Percentiles rank a stretch among this genome's conserved stretches.
Evolutionary conservation across 2,888 invertebrate genomes (phyloP).

Genomic region (Nemotelus nigrinus): DNA sequence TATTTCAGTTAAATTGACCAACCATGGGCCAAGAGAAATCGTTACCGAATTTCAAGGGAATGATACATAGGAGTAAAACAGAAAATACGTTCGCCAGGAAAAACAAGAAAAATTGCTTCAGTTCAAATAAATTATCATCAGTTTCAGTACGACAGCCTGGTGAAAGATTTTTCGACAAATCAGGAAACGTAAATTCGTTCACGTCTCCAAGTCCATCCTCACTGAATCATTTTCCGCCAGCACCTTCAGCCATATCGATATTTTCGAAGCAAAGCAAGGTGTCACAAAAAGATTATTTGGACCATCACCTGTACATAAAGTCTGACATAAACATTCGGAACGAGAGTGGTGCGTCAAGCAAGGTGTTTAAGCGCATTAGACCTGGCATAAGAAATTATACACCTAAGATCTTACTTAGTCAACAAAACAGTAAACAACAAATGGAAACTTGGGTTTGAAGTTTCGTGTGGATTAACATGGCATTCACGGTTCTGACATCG

Average conservation of each 20-base stretch:
- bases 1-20: background rate
- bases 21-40: conserved; percentile 66
- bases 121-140: too few relatives aligned
- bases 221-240: conserved; percentile 61
- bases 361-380: conserved; percentile 66
- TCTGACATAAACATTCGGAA: conserved; percentile 67
- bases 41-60: conserved; percentile 55
- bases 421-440: conserved; percentile 62
- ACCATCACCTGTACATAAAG: conserved; percentile 69
- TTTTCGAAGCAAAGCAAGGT: conserved; percentile 59
- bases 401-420: conserved; percentile 72
- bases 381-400: conserved; percentile 77
- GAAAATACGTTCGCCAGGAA: too few relatives aligned
- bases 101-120: too few relatives aligned
- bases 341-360: conserved; percentile 65
- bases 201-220: too few relatives aligned
- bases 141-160: too few relatives aligned
- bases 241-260: conserved; percentile 58
- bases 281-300: conserved; percentile 66
- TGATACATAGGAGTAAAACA: too few relatives aligned
- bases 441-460: conserved; percentile 74
- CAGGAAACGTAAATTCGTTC: too few relatives aligned
- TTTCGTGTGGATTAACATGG: conserved; percentile 56
- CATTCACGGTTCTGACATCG: conserved; percentile 72
- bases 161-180: too few relatives aligned